Conservation (phyloP, 1,140 invertebrate genomes). For the Diplogasteroides magnus region DNA sequence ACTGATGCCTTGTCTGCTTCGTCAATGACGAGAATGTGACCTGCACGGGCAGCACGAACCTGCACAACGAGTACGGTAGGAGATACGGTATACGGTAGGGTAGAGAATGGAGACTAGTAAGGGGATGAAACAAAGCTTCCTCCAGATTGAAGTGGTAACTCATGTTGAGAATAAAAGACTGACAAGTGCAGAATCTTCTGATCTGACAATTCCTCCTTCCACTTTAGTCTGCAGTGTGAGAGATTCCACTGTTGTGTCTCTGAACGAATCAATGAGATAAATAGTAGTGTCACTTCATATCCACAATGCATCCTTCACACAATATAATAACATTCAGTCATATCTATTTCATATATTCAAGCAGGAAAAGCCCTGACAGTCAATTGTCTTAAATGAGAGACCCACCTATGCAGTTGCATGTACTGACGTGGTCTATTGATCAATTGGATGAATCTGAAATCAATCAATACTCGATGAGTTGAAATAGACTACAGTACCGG, state of each 20-base stretch:
- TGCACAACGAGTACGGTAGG: no score
- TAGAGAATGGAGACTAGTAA: no score
- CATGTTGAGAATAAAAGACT: no score
- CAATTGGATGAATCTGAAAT: conserved; percentile 76
- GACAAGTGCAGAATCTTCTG: conserved; percentile 88
- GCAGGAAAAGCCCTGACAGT: no score
- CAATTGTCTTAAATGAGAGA: no score
- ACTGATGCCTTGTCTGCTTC: conserved; percentile 95
- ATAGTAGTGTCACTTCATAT: conserved; percentile 17
- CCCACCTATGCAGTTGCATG: conserved; percentile 78
- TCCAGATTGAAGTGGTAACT: no score
- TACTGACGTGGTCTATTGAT: conserved; percentile 86
- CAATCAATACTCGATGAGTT: no score
- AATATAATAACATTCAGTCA: neutral
- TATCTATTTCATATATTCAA: no score
- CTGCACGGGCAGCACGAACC: conserved; percentile 70
- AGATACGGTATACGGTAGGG: no score
- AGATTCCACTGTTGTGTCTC: conserved; percentile 91
- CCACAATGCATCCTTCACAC: neutral
- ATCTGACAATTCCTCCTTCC: conserved; percentile 76
- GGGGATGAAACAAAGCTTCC: no score
- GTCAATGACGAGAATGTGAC: conserved; percentile 84
- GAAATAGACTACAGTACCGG: no score
- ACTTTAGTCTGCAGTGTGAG: conserved; percentile 85
- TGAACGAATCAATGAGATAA: conserved; percentile 41